Evolutionary conservation across 1,140 invertebrate genomes (phyloP), one percentile per base, ranked within the genome.

Genomic region (Heliconius hermathena): DNA sequence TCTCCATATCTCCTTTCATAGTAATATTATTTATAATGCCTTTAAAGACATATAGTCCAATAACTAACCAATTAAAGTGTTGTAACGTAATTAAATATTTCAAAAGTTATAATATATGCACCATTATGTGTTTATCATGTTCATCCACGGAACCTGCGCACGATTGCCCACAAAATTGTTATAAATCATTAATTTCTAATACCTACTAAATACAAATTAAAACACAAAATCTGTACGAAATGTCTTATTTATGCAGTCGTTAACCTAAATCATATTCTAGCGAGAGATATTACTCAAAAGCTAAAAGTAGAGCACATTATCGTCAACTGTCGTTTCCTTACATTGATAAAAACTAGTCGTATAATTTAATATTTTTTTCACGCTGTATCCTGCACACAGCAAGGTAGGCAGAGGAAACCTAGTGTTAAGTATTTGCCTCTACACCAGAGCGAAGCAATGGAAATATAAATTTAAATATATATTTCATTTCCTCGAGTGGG

Each of bases 181-280:
- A 29, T 66, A 66, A 66, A 66, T 66, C 60, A 66, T 66, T 66
- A 66, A 26, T 66, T 26, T 66, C 60, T 66, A 18, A 66, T 29
- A 66, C 6, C 33, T 36, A 36, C 60, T 29, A 5, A 66, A 16
- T 66, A 26, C 60, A 29, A 66, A 26, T 66, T 29, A 26, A 66
- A 29, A 66, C 9, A 66, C 22, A 16, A 29, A 29, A 16, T 66
- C 60, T 66, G 11, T 29, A 66, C 60, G 60, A 29, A 29, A 26
- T 29, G 11, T 29, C 60, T 66, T 66, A 66, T 26, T 26, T 66
- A 66, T 66, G 22, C 26, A 29, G 22, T 66, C 26, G 22, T 66
- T 66, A 16, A 66, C 60, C 60, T 66, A 26, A 66, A 66, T 66
- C 4, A 26, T 66, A 60, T 60, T n/a, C n/a, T 60, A 60, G 54